Percentiles rank a stretch among this genome's conserved stretches.
These are phyloP conservation scores for Chlorospingus flavigularis DNA, from an alignment of 2,797 vertebrate genomes.

Conservation along the genomic window DNA sequence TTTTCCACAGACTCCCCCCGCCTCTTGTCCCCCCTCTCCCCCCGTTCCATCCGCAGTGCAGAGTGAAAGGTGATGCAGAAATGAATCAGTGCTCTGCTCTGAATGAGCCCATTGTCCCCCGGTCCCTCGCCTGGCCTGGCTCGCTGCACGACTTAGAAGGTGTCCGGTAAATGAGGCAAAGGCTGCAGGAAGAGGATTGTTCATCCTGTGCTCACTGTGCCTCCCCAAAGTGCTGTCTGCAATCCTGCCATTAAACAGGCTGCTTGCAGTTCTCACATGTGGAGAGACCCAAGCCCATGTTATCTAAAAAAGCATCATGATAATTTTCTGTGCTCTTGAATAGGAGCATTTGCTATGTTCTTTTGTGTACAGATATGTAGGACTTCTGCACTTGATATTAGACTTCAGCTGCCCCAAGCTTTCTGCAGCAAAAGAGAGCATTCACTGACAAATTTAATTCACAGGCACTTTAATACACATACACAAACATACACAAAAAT, in stretches of 20 bases:
- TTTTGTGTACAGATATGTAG: neutral
- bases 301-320: neutral
- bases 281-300: neutral
- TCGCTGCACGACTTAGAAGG: neutral
- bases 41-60: neutral
- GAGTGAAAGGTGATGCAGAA: constrained; percentile 53
- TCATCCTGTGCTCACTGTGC: constrained; percentile 26
- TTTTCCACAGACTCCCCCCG: neutral
- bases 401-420: neutral
- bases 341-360: neutral
- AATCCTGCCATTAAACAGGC: neutral
- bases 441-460: neutral
- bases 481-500: neutral
- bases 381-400: neutral
- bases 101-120: constrained; percentile 57
- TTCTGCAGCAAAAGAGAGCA: neutral
- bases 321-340: neutral
- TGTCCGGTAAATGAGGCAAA: constrained; percentile 47
- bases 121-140: neutral
- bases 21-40: too few relatives aligned
- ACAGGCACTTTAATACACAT: neutral
- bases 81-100: constrained; percentile 47
- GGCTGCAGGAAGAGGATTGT: constrained; percentile 34
- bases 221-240: neutral
- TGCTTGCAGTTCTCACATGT: neutral